Evolutionary conservation across 2,113 vertebrate genomes (phyloP).

Genomic region (Verasper variegatus): DNA sequence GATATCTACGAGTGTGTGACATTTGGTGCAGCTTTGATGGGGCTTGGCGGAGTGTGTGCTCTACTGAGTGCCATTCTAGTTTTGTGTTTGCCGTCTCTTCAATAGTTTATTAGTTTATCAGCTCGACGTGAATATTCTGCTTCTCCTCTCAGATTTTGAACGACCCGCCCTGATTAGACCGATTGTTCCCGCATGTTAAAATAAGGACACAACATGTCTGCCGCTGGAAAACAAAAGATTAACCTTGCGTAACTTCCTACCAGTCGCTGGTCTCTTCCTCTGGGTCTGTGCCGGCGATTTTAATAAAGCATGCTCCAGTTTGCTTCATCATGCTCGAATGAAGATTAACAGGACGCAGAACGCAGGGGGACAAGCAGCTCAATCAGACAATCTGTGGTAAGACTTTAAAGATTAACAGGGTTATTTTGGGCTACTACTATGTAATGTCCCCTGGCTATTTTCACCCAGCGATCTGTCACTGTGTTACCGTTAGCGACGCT

Average conservation of each 20-base stretch:
- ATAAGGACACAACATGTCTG: conserved; percentile 30
- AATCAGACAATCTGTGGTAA: conserved; percentile 67
- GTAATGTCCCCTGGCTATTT: conserved; percentile 54
- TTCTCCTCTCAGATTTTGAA: background rate
- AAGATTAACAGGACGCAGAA: conserved; percentile 63
- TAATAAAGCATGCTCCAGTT: conserved; percentile 66
- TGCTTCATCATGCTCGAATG: conserved; percentile 59
- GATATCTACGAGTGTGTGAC: too few relatives aligned
- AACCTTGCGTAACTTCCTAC: conserved; percentile 33
- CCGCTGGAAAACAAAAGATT: conserved; percentile 52
- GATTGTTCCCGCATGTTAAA: conserved; percentile 10
- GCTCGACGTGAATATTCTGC: too few relatives aligned
- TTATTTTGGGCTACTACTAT: conserved; percentile 68
- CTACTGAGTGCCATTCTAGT: too few relatives aligned
- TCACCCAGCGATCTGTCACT: conserved; percentile 50
- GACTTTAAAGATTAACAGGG: conserved; percentile 67
- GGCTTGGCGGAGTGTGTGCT: too few relatives aligned
- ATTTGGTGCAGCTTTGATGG: too few relatives aligned
- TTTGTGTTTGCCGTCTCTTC: too few relatives aligned
- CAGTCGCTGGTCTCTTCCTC: conserved; percentile 39
- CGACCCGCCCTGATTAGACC: background rate
- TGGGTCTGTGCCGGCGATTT: conserved; percentile 46
- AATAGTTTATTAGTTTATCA: too few relatives aligned
- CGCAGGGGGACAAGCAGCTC: conserved; percentile 55
- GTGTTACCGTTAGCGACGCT: conserved; percentile 27